A percentile compares a stretch with the other conserved stretches of the same genome.
Conservation (phyloP, 2,888 invertebrate genomes). For the Clanis bilineata region DNA sequence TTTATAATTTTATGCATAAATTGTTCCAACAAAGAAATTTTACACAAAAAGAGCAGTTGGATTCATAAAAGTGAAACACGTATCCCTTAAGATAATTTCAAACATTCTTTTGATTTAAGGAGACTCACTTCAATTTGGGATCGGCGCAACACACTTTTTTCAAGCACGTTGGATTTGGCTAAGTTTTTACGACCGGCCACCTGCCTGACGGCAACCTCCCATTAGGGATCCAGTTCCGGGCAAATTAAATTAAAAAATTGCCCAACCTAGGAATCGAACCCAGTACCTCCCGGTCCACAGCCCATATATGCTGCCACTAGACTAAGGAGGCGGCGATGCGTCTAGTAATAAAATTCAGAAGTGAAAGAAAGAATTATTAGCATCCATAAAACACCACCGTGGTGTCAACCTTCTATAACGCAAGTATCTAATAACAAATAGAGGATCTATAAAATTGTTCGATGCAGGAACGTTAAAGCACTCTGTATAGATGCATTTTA, state of each 20-base stretch:
- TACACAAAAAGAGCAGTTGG: neutral
- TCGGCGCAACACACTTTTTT: neutral
- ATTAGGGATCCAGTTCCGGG: too few relatives aligned
- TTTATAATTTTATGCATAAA: neutral
- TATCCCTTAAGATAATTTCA: neutral
- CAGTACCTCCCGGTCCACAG: too few relatives aligned
- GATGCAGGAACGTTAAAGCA: slow-evolving; percentile 51
- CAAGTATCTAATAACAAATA: slow-evolving; percentile 57
- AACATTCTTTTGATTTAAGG: slow-evolving; percentile 6
- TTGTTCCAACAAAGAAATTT: neutral
- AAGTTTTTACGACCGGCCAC: too few relatives aligned
- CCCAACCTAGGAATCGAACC: too few relatives aligned
- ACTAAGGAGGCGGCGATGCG: too few relatives aligned
- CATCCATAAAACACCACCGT: slow-evolving; percentile 57
- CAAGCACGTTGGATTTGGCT: too few relatives aligned
- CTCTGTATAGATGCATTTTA: slow-evolving; percentile 51
- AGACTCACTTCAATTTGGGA: too few relatives aligned
- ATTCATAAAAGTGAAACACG: neutral
- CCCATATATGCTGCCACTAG: too few relatives aligned
- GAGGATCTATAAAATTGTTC: slow-evolving; percentile 63
- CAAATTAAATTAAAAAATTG: too few relatives aligned
- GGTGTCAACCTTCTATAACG: slow-evolving; percentile 59
- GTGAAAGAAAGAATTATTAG: slow-evolving; percentile 65
- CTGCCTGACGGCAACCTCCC: too few relatives aligned
- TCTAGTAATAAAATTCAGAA: slow-evolving; percentile 53